Evolutionary conservation across 1,140 invertebrate species (phyloP), one percentile per base, ranked within the genome.

Genomic region (Heliconius nattereri): DNA sequence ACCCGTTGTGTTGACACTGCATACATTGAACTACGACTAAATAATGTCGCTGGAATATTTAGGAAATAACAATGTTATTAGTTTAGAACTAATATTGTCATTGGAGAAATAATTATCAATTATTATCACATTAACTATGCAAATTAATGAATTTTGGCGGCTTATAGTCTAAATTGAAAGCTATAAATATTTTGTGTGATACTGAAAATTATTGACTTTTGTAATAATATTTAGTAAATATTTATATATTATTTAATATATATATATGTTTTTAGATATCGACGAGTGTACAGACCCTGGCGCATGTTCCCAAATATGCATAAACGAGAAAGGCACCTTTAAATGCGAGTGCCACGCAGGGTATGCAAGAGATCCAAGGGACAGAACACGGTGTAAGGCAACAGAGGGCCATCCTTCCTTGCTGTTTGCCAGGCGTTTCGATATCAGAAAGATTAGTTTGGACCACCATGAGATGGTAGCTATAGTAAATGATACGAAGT

Each of bases 331-430:
- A 79, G 99, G 98, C 1, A 96, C 96, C 6, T 99, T 97, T 94
- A 99, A 99, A 92, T 99, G 99, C 91, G 97, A 97, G 85, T 99
- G 99, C 90, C 95, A 97, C 54, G 86, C 95, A 1, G 98, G 98
- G 9, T 99, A 99, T 91, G 96, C 97, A 75, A 94, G 97, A 75
- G 98, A 98, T 91, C 97, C 97, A 0, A 95, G 96, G 37, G 97
- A 98, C 88, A 95, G 96, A 75, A 98, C 97, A 2, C 95, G 96
- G 29, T 99, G 98, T 92, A 98, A 98, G 95, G 98, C 98, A 1
- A 96, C 97, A 2, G 97, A 98, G 90, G 98, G 97, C 19, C 97
- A 98, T 85, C 97, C 97, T 3, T 98, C 97, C 20, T 92, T 98
- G 1, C 93, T 99, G 8, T 98, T 98, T 87, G 97, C 98, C 0